Evolutionary conservation across 2,113 vertebrate species (phyloP).

Genomic region (Panthera uncia): DNA sequence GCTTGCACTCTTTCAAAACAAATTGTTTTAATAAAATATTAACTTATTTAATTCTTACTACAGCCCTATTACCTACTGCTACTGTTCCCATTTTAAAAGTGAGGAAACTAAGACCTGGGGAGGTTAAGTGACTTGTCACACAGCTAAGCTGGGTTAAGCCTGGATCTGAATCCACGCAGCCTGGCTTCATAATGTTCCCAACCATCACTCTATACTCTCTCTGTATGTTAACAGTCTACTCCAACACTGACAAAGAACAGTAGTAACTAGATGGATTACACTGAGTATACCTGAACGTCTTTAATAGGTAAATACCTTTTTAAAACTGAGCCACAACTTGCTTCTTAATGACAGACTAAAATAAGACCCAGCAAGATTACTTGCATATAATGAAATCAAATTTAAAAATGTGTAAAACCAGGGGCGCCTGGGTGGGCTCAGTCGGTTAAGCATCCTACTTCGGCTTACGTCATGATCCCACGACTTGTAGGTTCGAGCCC

Average conservation of each 20-base stretch:
- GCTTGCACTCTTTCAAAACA: too few species aligned
- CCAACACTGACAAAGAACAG: not conserved
- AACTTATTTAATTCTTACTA: not conserved
- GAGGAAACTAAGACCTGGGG: not conserved
- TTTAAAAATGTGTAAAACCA: not conserved
- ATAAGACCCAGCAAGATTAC: not conserved
- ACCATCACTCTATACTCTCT: not conserved
- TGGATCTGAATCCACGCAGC: not conserved
- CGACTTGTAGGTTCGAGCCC: too few species aligned
- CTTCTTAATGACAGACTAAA: constrained; percentile 25
- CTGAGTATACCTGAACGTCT: not conserved
- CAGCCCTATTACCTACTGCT: not conserved
- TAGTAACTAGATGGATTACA: not conserved
- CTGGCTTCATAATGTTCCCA: not conserved
- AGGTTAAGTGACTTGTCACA: not conserved
- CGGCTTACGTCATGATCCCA: too few species aligned
- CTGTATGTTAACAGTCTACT: not conserved
- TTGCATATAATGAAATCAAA: not conserved
- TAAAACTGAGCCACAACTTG: not conserved
- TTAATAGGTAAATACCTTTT: not conserved
- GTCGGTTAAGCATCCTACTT: too few species aligned
- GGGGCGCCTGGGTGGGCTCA: too few species aligned
- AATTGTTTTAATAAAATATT: not conserved
- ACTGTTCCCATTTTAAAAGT: not conserved
- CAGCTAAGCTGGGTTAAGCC: not conserved